Evolutionary conservation across 2,797 vertebrate genomes (phyloP).

Genomic region (Sciaenops ocellatus): DNA sequence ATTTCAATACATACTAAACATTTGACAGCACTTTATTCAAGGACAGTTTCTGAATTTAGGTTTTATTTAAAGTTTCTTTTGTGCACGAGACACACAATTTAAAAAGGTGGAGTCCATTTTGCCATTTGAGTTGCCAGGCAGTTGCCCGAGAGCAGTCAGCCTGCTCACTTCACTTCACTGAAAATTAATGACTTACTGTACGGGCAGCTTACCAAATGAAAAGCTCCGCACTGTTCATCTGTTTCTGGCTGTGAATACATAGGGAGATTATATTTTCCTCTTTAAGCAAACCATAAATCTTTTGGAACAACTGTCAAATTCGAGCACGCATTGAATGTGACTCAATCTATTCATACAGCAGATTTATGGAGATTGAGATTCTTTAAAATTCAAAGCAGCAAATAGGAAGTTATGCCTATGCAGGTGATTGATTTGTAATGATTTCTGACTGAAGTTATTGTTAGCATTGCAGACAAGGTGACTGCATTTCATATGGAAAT

Average conservation of each 20-base stretch:
- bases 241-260: conserved; percentile 50
- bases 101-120: conserved; percentile 34
- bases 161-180: conserved; percentile 47
- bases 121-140: conserved; percentile 33
- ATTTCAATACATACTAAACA: background rate
- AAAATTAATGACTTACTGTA: conserved; percentile 64
- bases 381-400: conserved; percentile 26
- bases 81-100: conserved; percentile 20
- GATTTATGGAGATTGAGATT: conserved; percentile 37
- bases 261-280: conserved; percentile 59
- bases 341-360: conserved; percentile 39
- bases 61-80: conserved; percentile 32
- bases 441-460: conserved; percentile 4
- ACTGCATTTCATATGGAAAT: conserved; percentile 1
- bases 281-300: conserved; percentile 50
- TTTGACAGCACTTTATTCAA: conserved; percentile 19
- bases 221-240: conserved; percentile 54
- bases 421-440: background rate
- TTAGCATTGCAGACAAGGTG: background rate
- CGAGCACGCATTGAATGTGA: conserved; percentile 36
- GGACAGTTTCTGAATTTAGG: background rate
- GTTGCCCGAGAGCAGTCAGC: conserved; percentile 11
- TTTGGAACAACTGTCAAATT: conserved; percentile 41
- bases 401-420: conserved; percentile 19
- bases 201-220: conserved; percentile 63